phyloP scores from a whole-genome alignment of 64 coral and sea anemone genomes.

The Hydrozoanthus tunicans region DNA sequence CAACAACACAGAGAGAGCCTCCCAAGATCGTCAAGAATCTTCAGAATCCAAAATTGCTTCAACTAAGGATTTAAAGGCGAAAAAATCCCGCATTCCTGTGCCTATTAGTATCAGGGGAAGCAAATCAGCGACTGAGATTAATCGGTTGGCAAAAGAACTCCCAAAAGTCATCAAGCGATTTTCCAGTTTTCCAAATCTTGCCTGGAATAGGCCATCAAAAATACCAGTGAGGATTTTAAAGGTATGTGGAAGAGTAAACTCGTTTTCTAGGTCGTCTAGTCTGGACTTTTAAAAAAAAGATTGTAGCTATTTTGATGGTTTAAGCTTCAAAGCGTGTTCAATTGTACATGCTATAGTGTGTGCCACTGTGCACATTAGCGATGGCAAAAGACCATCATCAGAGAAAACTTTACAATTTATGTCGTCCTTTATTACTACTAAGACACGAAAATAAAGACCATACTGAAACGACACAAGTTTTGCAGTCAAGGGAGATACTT shows the following conservation, averaged over 20 bases:
- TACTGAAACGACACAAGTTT: too few species aligned
- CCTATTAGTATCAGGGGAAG: background rate
- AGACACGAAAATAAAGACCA: too few species aligned
- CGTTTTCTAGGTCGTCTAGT: background rate
- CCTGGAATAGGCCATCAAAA: background rate
- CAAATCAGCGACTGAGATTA: conserved; percentile 24
- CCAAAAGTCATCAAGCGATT: conserved; percentile 12
- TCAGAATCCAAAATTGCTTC: background rate
- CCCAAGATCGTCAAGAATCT: background rate
- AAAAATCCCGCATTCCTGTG: background rate
- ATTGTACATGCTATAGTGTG: too few species aligned
- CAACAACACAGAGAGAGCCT: too few species aligned
- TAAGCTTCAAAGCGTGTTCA: background rate
- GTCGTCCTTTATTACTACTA: too few species aligned
- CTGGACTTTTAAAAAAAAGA: background rate
- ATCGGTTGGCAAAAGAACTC: background rate
- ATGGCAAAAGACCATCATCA: too few species aligned
- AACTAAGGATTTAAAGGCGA: background rate
- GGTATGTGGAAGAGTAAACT: background rate
- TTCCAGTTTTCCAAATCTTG: background rate
- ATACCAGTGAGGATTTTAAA: background rate
- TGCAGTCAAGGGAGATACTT: too few species aligned
- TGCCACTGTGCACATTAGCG: too few species aligned
- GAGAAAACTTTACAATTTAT: too few species aligned
- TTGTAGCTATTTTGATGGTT: background rate